Evolutionary conservation across 2,888 invertebrate species (phyloP).

Genomic region (Mycalesis mineus): DNA sequence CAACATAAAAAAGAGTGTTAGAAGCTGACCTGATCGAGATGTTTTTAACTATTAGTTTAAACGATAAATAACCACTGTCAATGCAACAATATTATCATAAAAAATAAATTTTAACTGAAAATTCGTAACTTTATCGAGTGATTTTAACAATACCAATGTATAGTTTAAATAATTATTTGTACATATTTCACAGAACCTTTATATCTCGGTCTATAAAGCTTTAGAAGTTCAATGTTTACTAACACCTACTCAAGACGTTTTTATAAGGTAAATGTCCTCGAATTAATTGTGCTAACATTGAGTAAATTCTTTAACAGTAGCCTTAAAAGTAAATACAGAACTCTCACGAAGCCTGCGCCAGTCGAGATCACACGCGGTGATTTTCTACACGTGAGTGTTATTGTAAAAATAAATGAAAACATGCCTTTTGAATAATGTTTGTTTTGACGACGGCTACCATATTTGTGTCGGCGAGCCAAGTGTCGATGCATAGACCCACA

Average conservation of each 20-base stretch:
- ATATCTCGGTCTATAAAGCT: slow-evolving; percentile 1
- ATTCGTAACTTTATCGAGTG: no score
- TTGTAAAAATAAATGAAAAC: slow-evolving; percentile 67
- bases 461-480: slow-evolving; percentile 51
- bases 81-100: no score
- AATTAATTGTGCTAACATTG: slow-evolving; percentile 28
- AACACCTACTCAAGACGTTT: slow-evolving; percentile 28
- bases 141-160: no score
- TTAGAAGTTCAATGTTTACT: slow-evolving; percentile 18
- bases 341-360: slow-evolving; percentile 52
- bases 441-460: slow-evolving; percentile 65
- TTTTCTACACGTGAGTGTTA: slow-evolving; percentile 57
- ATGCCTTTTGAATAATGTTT: slow-evolving; percentile 68
- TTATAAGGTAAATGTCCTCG: slow-evolving; percentile 24
- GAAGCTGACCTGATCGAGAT: no score
- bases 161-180: no score
- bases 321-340: slow-evolving; percentile 45
- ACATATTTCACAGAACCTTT: background rate
- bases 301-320: slow-evolving; percentile 26
- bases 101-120: no score
- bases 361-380: slow-evolving; percentile 57
- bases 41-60: no score
- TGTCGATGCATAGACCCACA: slow-evolving; percentile 71
- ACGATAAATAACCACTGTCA: no score
- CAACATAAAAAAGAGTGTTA: no score